Conservation (phyloP, 2,113 vertebrate species). For the Rousettus leschenaultii region DNA sequence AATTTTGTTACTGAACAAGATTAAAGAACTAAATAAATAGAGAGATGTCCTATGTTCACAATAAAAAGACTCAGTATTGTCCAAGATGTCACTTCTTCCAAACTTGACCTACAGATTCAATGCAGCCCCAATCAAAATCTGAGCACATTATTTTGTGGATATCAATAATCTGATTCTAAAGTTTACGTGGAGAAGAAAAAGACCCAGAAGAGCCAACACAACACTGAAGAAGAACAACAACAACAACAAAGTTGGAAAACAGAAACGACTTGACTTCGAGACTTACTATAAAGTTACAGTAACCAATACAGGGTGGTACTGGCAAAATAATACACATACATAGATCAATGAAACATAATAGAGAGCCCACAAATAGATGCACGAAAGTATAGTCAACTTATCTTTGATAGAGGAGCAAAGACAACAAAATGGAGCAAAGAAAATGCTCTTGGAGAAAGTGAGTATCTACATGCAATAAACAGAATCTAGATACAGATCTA, state of each 20-base stretch:
- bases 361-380: not conserved
- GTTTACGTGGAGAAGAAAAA: not conserved
- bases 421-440: not conserved
- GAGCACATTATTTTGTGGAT: not conserved
- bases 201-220: not conserved
- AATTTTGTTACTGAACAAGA: not conserved
- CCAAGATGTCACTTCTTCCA: not conserved
- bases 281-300: not conserved
- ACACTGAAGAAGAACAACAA: not conserved
- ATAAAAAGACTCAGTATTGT: not conserved
- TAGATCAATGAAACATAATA: not conserved
- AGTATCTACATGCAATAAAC: not conserved
- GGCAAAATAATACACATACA: not conserved
- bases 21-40: not conserved
- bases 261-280: not conserved
- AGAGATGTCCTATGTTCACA: not conserved
- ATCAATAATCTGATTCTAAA: not conserved
- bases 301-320: not conserved
- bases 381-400: not conserved
- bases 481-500: not conserved
- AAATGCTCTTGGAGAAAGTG: not conserved
- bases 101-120: not conserved
- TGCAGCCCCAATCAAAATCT: not conserved
- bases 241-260: not conserved
- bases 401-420: not conserved